Evolutionary conservation across 2,888 invertebrate genomes (phyloP).

Genomic region (Oegoconia quadripuncta): DNA sequence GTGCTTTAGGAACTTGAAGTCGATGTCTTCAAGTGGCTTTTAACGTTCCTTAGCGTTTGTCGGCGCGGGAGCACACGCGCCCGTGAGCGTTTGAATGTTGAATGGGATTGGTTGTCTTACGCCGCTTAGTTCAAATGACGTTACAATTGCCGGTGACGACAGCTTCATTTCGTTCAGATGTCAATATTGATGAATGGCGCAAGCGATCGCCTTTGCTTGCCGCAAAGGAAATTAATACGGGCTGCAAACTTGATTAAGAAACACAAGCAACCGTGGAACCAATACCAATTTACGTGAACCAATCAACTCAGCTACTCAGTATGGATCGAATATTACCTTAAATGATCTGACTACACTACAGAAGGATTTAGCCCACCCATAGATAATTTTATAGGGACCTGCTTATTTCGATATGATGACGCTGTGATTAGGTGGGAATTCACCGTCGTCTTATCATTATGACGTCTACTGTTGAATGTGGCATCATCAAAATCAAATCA

Average conservation of each 20-base stretch:
- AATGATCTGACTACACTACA: constrained; percentile 5
- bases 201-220: constrained; percentile 47
- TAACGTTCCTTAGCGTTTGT: constrained; percentile 11
- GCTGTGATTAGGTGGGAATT: too few relatives aligned
- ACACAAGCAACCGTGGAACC: constrained; percentile 44
- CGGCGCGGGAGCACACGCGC: constrained; percentile 36
- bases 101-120: constrained; percentile 70
- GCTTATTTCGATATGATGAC: too few relatives aligned
- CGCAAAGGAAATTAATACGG: constrained; percentile 51
- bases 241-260: constrained; percentile 61
- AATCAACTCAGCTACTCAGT: too few relatives aligned
- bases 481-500: too few relatives aligned
- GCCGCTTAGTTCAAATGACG: constrained; percentile 69
- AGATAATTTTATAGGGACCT: too few relatives aligned
- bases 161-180: constrained; percentile 75
- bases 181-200: constrained; percentile 66
- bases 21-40: constrained; percentile 24
- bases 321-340: too few relatives aligned
- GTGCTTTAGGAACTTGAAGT: constrained; percentile 19
- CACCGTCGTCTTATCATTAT: too few relatives aligned
- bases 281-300: constrained; percentile 35
- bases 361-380: too few relatives aligned
- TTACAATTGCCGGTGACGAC: constrained; percentile 74
- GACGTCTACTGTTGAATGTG: too few relatives aligned
- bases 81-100: constrained; percentile 60